Evolutionary conservation across 2,113 vertebrate species (phyloP).

Genomic region (Ptilonorhynchus violaceus): DNA sequence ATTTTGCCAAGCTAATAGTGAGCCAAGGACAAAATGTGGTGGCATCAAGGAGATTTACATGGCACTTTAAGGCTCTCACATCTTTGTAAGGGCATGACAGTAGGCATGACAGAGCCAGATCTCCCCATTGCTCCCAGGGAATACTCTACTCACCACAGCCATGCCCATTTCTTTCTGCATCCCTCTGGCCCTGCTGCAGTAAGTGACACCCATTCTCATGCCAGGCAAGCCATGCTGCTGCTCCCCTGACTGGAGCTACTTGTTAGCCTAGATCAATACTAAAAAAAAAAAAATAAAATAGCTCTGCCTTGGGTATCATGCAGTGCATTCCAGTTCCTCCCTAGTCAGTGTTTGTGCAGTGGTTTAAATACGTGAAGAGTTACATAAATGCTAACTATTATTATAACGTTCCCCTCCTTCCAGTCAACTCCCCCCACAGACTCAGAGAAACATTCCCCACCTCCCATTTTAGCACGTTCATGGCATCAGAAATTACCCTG

Average conservation of each 20-base stretch:
- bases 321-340: slow-evolving; percentile 29
- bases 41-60: not conserved
- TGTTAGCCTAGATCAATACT: not conserved
- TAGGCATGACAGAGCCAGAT: not conserved
- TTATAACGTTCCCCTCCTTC: slow-evolving; percentile 45
- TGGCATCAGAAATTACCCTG: slow-evolving; percentile 48
- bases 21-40: not conserved
- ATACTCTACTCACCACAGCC: not conserved
- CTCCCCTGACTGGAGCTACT: not conserved
- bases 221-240: not conserved
- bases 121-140: not conserved
- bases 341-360: not conserved
- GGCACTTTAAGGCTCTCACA: not conserved
- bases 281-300: not conserved
- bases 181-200: not conserved
- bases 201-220: not conserved
- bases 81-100: not conserved
- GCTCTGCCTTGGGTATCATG: not conserved
- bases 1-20: not conserved
- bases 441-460: slow-evolving; percentile 38
- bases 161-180: not conserved
- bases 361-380: slow-evolving; percentile 26
- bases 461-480: slow-evolving; percentile 37
- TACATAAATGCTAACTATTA: slow-evolving; percentile 55
- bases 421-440: slow-evolving; percentile 19